Percentiles rank a stretch among this genome's conserved stretches.
These are phyloP conservation scores for Haliclystus octoradiatus DNA, from an alignment of 30 jellyfish, hydroid and myxozoan species.

Conservation along the genomic window DNA sequence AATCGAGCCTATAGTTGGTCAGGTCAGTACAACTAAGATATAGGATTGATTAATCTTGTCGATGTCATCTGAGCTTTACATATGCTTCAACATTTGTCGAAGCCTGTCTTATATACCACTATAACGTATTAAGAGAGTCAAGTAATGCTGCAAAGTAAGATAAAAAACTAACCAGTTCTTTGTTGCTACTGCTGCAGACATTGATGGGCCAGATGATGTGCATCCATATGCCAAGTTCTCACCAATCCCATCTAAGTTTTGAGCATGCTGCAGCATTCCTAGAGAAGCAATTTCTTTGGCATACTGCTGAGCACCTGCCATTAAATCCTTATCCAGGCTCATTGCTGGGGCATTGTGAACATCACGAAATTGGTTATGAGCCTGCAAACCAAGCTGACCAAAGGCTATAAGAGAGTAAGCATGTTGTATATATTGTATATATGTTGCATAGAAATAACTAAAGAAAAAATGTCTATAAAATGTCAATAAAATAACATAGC, in stretches of 20 bases:
- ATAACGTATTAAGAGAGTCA: too few relatives aligned
- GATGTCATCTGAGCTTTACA: too few relatives aligned
- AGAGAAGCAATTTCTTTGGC: background rate
- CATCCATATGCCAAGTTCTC: background rate
- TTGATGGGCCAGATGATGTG: background rate
- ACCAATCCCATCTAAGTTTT: background rate
- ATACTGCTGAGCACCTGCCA: background rate
- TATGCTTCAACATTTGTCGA: too few relatives aligned
- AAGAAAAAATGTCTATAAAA: too few relatives aligned
- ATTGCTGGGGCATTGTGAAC: background rate
- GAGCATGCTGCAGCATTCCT: background rate
- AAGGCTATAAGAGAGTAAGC: background rate
- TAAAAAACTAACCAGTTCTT: background rate
- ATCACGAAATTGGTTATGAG: background rate
- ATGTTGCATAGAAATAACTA: too few relatives aligned
- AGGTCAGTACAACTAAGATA: too few relatives aligned
- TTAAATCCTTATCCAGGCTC: background rate
- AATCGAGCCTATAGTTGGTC: too few relatives aligned
- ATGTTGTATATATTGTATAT: too few relatives aligned
- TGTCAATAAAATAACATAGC: too few relatives aligned
- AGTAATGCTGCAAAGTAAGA: too few relatives aligned
- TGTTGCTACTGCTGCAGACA: background rate
- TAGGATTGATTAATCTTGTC: too few relatives aligned
- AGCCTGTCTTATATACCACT: too few relatives aligned
- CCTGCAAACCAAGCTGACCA: background rate